Conservation (phyloP, 2,113 vertebrate genomes). For the Scytalopus superciliaris region DNA sequence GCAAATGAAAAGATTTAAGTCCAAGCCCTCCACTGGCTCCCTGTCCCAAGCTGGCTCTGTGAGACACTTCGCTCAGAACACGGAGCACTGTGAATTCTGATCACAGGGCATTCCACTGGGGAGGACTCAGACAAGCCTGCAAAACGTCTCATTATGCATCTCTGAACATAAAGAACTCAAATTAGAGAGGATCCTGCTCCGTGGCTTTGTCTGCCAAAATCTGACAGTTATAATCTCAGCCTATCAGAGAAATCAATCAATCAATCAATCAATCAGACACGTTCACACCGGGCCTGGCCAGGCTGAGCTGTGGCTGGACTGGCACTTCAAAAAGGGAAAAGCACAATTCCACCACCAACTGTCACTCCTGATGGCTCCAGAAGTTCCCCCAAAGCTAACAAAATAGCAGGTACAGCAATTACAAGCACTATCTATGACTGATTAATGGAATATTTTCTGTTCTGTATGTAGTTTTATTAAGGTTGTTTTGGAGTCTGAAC, state of each 20-base stretch:
- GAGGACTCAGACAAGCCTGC: not conserved
- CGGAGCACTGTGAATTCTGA: not conserved
- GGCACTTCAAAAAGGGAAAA: not conserved
- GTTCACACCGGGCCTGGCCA: not conserved
- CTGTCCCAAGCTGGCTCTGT: not conserved
- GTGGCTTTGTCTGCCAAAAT: not conserved
- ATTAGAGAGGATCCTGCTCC: not conserved
- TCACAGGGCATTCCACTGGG: not conserved
- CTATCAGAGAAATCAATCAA: not conserved
- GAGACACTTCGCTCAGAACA: not conserved
- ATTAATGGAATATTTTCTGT: not conserved
- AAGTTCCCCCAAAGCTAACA: not conserved
- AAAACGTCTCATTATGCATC: not conserved
- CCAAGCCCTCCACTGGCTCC: not conserved
- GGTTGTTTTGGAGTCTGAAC: not conserved
- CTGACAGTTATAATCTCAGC: not conserved
- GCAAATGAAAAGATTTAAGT: not conserved
- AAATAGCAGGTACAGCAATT: not conserved
- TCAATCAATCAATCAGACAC: rapidly evolving
- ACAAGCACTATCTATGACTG: not conserved
- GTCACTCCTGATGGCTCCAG: not conserved
- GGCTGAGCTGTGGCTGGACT: not conserved
- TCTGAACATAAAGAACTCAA: not conserved
- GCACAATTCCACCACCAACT: not conserved
- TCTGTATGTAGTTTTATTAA: not conserved